phyloP scores from a whole-genome alignment of 2,797 vertebrate species.

The Thalassophryne amazonica region DNA sequence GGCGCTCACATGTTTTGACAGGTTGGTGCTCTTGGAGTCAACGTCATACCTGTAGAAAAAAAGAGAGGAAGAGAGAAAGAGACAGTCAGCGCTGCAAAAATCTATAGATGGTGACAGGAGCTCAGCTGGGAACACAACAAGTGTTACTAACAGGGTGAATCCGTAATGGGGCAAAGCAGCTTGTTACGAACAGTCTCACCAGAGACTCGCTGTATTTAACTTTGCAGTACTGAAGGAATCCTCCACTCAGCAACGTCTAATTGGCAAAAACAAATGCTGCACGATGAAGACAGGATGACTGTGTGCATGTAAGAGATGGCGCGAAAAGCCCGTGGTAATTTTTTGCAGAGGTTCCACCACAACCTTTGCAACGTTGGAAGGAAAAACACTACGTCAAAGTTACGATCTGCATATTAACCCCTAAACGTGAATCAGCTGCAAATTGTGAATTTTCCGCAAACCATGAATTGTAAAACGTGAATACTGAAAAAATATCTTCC shows the following conservation, averaged over 20 bases:
- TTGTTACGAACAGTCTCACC: slow-evolving; percentile 25
- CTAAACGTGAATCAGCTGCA: too few relatives aligned
- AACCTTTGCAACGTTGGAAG: too few relatives aligned
- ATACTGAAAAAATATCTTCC: too few relatives aligned
- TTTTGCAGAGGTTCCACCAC: too few relatives aligned
- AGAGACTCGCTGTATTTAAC: slow-evolving; percentile 19
- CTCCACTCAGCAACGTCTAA: slow-evolving; percentile 33
- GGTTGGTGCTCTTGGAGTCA: slow-evolving; percentile 95
- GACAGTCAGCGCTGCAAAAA: slow-evolving; percentile 13
- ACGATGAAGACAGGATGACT: not conserved
- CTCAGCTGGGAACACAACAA: slow-evolving; percentile 36
- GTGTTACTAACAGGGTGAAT: slow-evolving; percentile 30
- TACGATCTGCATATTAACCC: too few relatives aligned
- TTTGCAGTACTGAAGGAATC: not conserved
- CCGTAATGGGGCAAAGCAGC: slow-evolving; percentile 35
- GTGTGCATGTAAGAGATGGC: not conserved
- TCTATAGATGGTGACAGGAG: slow-evolving; percentile 28
- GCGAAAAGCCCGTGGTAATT: too few relatives aligned
- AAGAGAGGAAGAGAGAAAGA: not conserved
- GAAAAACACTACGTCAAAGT: too few relatives aligned
- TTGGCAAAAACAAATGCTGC: not conserved
- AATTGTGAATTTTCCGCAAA: too few relatives aligned
- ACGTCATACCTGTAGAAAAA: slow-evolving; percentile 88
- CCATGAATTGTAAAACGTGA: too few relatives aligned
- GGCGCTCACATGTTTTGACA: slow-evolving; percentile 95